Conservation (phyloP, 2,888 invertebrate species). For the Drosophila barbarae region DNA sequence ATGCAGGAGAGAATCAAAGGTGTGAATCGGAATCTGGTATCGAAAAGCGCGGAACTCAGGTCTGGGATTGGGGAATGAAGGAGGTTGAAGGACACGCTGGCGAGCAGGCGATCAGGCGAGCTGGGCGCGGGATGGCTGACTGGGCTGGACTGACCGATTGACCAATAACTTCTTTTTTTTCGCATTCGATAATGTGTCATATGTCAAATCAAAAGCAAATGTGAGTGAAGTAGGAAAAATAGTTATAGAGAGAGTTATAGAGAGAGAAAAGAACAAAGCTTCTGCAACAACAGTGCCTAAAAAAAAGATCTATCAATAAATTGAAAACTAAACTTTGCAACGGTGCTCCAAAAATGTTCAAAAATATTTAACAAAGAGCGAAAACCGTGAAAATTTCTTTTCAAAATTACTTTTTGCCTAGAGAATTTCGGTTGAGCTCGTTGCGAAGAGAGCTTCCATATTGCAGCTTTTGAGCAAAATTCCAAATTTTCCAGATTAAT, state of each 20-base stretch:
- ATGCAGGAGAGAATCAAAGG: conserved; percentile 25
- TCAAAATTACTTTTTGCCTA: conserved; percentile 60
- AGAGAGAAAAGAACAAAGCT: conserved; percentile 27
- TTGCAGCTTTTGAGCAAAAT: conserved; percentile 63
- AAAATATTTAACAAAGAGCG: conserved; percentile 5
- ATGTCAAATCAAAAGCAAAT: conserved; percentile 18
- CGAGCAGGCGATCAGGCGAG: conserved; percentile 55
- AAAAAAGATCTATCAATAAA: conserved; percentile 15
- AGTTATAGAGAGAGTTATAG: conserved; percentile 7
- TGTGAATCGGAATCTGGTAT: neutral
- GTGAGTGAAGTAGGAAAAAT: conserved; percentile 24
- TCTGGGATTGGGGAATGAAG: conserved; percentile 1
- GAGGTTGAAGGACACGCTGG: conserved; percentile 23
- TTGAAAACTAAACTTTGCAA: conserved; percentile 14
- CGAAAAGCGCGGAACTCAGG: neutral
- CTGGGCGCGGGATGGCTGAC: conserved; percentile 79
- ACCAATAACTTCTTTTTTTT: conserved; percentile 5
- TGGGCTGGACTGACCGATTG: conserved; percentile 39
- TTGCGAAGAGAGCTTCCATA: conserved; percentile 64
- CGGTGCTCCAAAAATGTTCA: conserved; percentile 17
- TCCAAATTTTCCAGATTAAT: conserved; percentile 40
- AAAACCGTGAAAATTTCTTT: conserved; percentile 28
- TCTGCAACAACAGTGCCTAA: conserved; percentile 35
- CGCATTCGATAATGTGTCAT: conserved; percentile 29
- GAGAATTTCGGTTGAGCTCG: conserved; percentile 64